Conservation (phyloP, 2,888 invertebrate genomes). For the Odontothrips loti region DNA sequence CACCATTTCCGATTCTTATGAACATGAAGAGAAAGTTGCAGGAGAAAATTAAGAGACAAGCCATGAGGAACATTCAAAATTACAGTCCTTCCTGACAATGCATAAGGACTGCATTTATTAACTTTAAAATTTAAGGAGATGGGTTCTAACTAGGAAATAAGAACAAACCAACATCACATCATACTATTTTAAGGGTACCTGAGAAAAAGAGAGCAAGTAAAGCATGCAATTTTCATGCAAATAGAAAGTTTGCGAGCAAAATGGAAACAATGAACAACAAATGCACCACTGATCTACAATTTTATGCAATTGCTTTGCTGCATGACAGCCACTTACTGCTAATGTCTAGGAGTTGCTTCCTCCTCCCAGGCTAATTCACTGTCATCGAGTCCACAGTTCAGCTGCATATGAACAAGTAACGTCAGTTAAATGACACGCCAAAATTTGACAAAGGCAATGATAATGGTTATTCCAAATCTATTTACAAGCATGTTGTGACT, state of each 20-base stretch:
- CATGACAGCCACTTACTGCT: slow-evolving; percentile 11
- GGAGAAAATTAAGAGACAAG: too few relatives aligned
- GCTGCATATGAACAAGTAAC: slow-evolving; percentile 20
- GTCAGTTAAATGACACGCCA: neutral
- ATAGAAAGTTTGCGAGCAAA: neutral
- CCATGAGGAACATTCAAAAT: too few relatives aligned
- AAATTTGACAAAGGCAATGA: neutral
- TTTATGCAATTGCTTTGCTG: neutral
- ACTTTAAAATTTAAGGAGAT: neutral
- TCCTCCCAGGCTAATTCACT: slow-evolving; percentile 26
- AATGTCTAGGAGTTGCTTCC: slow-evolving; percentile 20
- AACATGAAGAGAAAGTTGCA: neutral
- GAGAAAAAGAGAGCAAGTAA: neutral
- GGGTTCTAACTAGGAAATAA: neutral
- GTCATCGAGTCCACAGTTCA: slow-evolving; percentile 26
- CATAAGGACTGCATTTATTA: neutral
- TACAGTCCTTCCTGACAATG: too few relatives aligned
- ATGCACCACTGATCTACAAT: neutral
- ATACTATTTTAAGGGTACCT: neutral
- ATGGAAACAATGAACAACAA: neutral
- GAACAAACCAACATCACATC: neutral
- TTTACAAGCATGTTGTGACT: neutral
- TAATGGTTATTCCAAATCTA: neutral
- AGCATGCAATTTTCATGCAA: slow-evolving; percentile 4
- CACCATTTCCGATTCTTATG: too few relatives aligned